Percentiles rank a stretch among this genome's conserved stretches.
These are phyloP conservation scores for Odontomyia ornata DNA, from an alignment of 2,888 invertebrate species.

Conservation along the genomic window DNA sequence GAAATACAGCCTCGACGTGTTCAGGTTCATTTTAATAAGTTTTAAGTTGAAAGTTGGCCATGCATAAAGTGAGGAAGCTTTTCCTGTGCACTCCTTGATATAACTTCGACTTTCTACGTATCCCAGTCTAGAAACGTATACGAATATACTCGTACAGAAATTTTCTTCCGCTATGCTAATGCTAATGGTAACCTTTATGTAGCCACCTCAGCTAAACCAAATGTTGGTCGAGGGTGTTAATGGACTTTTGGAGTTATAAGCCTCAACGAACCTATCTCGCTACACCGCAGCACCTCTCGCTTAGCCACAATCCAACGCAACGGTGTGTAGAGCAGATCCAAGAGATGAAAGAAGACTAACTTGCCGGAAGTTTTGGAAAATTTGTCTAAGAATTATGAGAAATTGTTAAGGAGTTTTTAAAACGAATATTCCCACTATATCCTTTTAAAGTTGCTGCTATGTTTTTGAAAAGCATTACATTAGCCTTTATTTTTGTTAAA, in stretches of 20 bases:
- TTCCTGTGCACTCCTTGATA: background rate
- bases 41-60: constrained; percentile 38
- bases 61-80: constrained; percentile 10
- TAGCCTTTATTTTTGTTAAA: constrained; percentile 31
- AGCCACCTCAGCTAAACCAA: constrained; percentile 29
- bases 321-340: background rate
- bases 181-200: background rate
- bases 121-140: background rate
- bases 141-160: background rate
- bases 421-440: constrained; percentile 33
- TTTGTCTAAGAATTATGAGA: constrained; percentile 43
- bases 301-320: background rate
- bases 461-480: constrained; percentile 14
- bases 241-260: constrained; percentile 41
- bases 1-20: background rate
- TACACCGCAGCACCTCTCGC: no score
- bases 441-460: constrained; percentile 21
- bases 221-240: constrained; percentile 41
- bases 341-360: constrained; percentile 31
- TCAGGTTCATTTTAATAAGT: constrained; percentile 42
- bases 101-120: background rate
- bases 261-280: background rate
- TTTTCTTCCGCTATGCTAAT: constrained; percentile 5
- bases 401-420: constrained; percentile 36
- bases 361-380: constrained; percentile 32